A percentile compares a stretch with the other conserved stretches of the same genome.
phyloP scores from a whole-genome alignment of 2,888 invertebrate species.

The Meteorus cinctellus region DNA sequence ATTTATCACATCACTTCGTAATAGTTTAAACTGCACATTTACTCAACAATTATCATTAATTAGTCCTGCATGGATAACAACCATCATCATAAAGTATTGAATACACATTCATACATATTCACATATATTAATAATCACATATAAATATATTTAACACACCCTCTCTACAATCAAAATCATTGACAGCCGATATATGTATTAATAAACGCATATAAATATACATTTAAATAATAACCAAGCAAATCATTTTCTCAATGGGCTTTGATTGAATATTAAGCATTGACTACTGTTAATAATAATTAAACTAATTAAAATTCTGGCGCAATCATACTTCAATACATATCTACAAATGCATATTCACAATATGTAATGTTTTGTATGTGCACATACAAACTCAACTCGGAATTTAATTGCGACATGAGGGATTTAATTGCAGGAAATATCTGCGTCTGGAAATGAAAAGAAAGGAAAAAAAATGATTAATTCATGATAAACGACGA shows the following conservation, averaged over 20 bases:
- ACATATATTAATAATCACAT: not conserved
- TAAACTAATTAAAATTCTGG: constrained; percentile 2
- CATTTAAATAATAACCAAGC: not conserved
- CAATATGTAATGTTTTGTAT: not conserved
- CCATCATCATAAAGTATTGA: not conserved
- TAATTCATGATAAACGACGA: constrained; percentile 25
- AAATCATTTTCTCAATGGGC: constrained; percentile 23
- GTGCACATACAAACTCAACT: not conserved
- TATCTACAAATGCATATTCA: not conserved
- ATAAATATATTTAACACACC: constrained; percentile 8
- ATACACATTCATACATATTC: constrained; percentile 3
- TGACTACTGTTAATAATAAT: constrained; percentile 26
- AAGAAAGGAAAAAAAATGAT: constrained; percentile 9
- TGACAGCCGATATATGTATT: constrained; percentile 1
- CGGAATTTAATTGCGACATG: constrained; percentile 28
- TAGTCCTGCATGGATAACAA: constrained; percentile 10
- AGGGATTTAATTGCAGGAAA: constrained; percentile 24
- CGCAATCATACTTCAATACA: constrained; percentile 16
- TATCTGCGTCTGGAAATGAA: constrained; percentile 18
- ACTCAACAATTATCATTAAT: constrained; percentile 28
- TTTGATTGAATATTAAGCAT: constrained; percentile 40
- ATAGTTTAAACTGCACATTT: constrained; percentile 32
- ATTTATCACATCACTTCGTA: constrained; percentile 41
- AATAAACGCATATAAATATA: not conserved
- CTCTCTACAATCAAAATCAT: not conserved